Evolutionary conservation across 2,888 invertebrate genomes (phyloP), one percentile per base, ranked within the genome.

Genomic region (Osmoderma eremita): DNA sequence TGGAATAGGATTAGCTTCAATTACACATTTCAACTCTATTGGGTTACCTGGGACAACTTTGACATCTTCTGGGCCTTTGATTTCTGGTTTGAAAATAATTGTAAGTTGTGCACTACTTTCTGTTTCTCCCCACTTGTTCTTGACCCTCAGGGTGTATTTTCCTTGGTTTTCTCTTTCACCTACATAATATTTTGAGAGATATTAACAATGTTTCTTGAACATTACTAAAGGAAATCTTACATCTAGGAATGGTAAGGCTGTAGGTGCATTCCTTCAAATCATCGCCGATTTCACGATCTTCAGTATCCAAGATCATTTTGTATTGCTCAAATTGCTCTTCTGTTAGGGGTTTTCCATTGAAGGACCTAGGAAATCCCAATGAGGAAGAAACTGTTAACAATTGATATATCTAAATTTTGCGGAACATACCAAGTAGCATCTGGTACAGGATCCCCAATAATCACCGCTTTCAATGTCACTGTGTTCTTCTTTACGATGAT

Each of bases 371-470:
- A 49, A 72, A 73, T n/a, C n/a, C n/a, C 56, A 58, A 63, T 58
- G n/a, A 67, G 15, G 2, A 15, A 45, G 4, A 15, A 18, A 2
- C 8, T 13, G 3, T 15, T 5, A 4, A 20, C 4, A 10, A 51
- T 50, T 17, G 42, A 50, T 17, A 50, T 51, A n/a, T n/a, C n/a
- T 2, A 45, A 45, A 18, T 63, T 66, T 10, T 18, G 4, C 3
- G 17, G 18, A 12, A 38, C 8, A 17, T 81, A 89, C 97, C 97
- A 97, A 68, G 89, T 87, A 51, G 94, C 88, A 73, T 94, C 92
- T 0, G 98, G 97, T 70, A 89, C 85, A 0, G 98, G 98, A 84
- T 96, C 94, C 5, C 95, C 97, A 30, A 92, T 90, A 75, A 97
- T 89, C 15, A 92, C 87, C 0, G 92, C 90, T 50, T 88, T 86